Conservation (phyloP, 1,140 invertebrate genomes). For the Procambarus clarkii region DNA sequence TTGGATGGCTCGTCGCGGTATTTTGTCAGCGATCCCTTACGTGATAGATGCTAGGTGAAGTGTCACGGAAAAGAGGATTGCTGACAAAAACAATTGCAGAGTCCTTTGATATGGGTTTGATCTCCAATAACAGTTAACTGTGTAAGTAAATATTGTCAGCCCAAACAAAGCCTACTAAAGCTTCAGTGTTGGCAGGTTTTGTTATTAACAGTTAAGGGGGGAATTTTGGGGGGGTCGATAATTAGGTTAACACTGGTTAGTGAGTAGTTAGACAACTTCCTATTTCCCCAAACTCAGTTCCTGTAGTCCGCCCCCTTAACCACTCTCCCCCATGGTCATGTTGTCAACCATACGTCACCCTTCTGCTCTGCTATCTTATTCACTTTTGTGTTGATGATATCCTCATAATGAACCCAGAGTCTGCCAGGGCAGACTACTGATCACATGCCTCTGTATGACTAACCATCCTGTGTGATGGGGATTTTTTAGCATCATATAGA, state of each 20-base stretch:
- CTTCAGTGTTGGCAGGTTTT: neutral
- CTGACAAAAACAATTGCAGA: neutral
- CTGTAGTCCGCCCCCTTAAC: too few species aligned
- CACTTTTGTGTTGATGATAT: too few species aligned
- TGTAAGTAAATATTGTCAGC: too few species aligned
- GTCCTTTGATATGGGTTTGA: neutral
- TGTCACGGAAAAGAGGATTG: constrained; percentile 7
- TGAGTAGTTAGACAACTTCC: constrained; percentile 1
- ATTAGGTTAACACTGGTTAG: constrained; percentile 25
- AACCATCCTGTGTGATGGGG: too few species aligned
- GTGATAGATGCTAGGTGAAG: neutral
- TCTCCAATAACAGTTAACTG: neutral
- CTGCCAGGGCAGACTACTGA: too few species aligned
- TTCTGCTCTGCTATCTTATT: neutral
- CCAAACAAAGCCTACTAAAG: too few species aligned
- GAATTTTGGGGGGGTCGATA: neutral
- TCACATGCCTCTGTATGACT: too few species aligned
- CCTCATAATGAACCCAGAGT: too few species aligned
- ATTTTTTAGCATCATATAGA: too few species aligned
- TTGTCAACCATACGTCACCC: neutral
- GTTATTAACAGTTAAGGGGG: neutral
- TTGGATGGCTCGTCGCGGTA: neutral
- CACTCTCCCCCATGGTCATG: neutral
- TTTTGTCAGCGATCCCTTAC: neutral
- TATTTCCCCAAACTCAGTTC: too few species aligned